Percentiles rank a stretch among this genome's conserved stretches.
These are phyloP conservation scores for Pristiophorus japonicus DNA, from an alignment of 2,113 vertebrate species.

Conservation along the genomic window DNA sequence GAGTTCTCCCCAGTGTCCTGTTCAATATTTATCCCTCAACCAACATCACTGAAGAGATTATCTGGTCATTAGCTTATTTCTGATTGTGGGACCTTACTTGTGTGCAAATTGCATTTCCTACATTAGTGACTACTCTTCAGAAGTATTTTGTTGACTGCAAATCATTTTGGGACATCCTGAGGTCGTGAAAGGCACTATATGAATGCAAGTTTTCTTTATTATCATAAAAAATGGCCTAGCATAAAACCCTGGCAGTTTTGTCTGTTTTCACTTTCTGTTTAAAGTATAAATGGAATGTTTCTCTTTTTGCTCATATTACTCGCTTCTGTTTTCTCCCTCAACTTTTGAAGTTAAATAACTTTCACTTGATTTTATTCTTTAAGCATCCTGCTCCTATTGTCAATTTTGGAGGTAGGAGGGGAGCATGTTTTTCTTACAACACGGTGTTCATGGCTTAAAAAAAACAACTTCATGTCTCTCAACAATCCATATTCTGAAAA, in stretches of 20 bases:
- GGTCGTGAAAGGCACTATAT: not conserved
- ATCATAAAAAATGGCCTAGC: not conserved
- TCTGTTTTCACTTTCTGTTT: not conserved
- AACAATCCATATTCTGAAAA: not conserved
- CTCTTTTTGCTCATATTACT: not conserved
- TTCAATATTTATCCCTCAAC: not conserved
- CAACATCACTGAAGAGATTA: not conserved
- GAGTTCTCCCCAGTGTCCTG: not conserved
- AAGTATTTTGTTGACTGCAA: not conserved
- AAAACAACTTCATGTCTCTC: not conserved
- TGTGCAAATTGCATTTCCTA: not conserved
- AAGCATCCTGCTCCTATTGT: not conserved
- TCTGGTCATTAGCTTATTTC: not conserved
- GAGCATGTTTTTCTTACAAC: not conserved
- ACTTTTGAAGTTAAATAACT: not conserved
- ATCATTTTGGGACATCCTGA: not conserved
- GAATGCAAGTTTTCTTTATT: not conserved
- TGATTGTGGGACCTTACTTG: not conserved
- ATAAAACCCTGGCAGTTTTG: not conserved
- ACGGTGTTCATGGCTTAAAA: not conserved
- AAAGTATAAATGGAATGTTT: not conserved
- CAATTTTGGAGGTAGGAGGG: not conserved
- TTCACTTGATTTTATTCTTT: not conserved
- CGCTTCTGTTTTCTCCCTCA: not conserved
- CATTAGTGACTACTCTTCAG: too few species aligned